These are phyloP conservation scores for Sanderia malayensis DNA, from an alignment of 30 jellyfish, hydroid and myxozoan genomes.

Conservation along the genomic window DNA sequence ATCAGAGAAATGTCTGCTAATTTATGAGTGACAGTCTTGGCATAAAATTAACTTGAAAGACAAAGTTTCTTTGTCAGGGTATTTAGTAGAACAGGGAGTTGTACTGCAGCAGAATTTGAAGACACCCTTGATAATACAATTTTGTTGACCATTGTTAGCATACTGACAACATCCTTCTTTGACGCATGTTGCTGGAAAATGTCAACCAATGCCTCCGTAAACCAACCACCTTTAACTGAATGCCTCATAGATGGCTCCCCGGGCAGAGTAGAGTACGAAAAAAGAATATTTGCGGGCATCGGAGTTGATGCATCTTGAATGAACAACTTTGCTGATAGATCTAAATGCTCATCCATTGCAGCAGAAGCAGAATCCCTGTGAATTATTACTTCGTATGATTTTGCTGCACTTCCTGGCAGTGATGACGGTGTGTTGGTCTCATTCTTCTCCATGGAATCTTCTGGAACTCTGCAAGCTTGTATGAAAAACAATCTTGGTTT, in stretches of 20 bases:
- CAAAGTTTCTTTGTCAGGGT: constrained; percentile 73
- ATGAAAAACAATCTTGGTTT: constrained; percentile 79
- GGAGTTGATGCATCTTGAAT: constrained; percentile 50
- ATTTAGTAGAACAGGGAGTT: constrained; percentile 70
- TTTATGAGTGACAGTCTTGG: too few relatives aligned
- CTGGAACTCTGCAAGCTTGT: constrained; percentile 77
- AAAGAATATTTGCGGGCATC: constrained; percentile 52
- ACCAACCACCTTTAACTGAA: constrained; percentile 69
- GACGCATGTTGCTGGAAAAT: constrained; percentile 59
- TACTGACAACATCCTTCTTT: constrained; percentile 65
- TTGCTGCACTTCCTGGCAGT: neutral
- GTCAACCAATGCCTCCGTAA: constrained; percentile 64
- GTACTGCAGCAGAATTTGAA: constrained; percentile 39
- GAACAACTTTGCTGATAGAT: constrained; percentile 6
- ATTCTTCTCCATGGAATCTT: neutral
- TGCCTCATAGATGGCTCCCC: constrained; percentile 80
- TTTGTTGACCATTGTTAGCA: constrained; percentile 64
- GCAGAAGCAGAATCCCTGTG: neutral
- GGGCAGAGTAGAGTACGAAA: constrained; percentile 87
- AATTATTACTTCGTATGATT: constrained; percentile 27
- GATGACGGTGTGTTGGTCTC: constrained; percentile 5
- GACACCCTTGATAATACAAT: constrained; percentile 58
- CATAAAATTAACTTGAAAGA: constrained; percentile 1
- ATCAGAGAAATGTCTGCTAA: too few relatives aligned
- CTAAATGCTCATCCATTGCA: neutral